These are phyloP conservation scores for Plectropomus leopardus DNA, from an alignment of 2,113 vertebrate species.

Conservation along the genomic window DNA sequence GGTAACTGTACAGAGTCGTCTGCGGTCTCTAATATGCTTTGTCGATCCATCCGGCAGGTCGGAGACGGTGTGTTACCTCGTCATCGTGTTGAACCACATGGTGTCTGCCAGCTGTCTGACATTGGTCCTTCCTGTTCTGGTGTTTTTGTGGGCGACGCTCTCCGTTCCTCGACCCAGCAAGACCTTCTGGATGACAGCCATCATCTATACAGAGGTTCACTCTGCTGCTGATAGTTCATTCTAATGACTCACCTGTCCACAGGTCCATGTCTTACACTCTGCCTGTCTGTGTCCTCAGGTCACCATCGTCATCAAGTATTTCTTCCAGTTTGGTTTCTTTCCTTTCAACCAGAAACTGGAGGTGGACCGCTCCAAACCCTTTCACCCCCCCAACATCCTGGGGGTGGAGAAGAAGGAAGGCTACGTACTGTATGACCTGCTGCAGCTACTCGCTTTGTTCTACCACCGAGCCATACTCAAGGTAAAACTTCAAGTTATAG, in stretches of 20 bases:
- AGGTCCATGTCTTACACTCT: neutral
- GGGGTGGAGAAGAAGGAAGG: constrained; percentile 96
- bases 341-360: constrained; percentile 92
- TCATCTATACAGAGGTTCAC: constrained; percentile 94
- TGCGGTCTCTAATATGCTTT: neutral
- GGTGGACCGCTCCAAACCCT: constrained; percentile 89
- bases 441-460: constrained; percentile 93
- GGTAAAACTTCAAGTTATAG: constrained; percentile 71
- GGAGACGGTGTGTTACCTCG: constrained; percentile 94
- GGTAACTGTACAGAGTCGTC: neutral
- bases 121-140: constrained; percentile 91
- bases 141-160: constrained; percentile 96
- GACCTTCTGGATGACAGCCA: constrained; percentile 97
- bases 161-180: constrained; percentile 94
- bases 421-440: constrained; percentile 93
- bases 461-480: constrained; percentile 95
- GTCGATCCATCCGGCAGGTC: constrained; percentile 73
- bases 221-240: neutral
- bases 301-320: constrained; percentile 95
- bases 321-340: constrained; percentile 97
- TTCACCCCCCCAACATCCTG: constrained; percentile 93
- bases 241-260: too few relatives aligned
- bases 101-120: constrained; percentile 93
- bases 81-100: constrained; percentile 97
- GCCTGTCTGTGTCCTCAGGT: constrained; percentile 81